Percentiles rank a stretch among this genome's conserved stretches.
Evolutionary conservation across 2,113 vertebrate genomes (phyloP).

Genomic region (Syrmaticus mikado): DNA sequence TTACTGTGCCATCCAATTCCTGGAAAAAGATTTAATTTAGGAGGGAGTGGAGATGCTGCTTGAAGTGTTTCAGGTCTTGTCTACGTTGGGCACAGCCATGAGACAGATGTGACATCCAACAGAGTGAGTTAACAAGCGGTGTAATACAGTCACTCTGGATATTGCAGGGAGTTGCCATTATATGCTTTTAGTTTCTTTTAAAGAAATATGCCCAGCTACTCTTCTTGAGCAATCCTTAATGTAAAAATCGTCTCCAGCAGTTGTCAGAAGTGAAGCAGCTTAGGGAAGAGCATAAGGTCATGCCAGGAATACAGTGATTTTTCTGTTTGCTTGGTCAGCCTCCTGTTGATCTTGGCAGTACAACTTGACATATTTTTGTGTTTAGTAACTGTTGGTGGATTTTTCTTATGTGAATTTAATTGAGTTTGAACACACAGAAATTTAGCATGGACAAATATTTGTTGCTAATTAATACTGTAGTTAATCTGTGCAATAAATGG

Average conservation of each 20-base stretch:
- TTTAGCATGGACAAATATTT: conserved; percentile 8
- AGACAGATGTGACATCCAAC: not conserved
- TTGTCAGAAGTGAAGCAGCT: not conserved
- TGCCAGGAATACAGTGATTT: conserved; percentile 30
- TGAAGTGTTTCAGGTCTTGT: not conserved
- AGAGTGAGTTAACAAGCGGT: not conserved
- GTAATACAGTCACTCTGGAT: not conserved
- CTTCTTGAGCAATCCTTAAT: not conserved
- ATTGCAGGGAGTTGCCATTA: not conserved
- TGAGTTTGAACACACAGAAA: conserved; percentile 29
- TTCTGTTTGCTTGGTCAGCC: not conserved
- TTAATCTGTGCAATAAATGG: not conserved
- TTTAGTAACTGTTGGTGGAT: conserved; percentile 51
- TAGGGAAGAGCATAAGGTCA: not conserved
- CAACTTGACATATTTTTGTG: conserved; percentile 21
- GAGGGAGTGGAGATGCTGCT: not conserved
- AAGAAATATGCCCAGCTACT: not conserved
- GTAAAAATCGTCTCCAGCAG: not conserved
- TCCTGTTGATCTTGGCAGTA: conserved; percentile 44
- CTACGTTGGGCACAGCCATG: not conserved
- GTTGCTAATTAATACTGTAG: conserved; percentile 36
- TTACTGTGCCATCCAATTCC: not conserved
- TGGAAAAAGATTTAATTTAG: conserved; percentile 1
- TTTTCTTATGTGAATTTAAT: conserved; percentile 49
- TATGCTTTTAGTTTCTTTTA: not conserved